Conservation (phyloP, 2,113 vertebrate species). For the Paedocypris sp. region DNA sequence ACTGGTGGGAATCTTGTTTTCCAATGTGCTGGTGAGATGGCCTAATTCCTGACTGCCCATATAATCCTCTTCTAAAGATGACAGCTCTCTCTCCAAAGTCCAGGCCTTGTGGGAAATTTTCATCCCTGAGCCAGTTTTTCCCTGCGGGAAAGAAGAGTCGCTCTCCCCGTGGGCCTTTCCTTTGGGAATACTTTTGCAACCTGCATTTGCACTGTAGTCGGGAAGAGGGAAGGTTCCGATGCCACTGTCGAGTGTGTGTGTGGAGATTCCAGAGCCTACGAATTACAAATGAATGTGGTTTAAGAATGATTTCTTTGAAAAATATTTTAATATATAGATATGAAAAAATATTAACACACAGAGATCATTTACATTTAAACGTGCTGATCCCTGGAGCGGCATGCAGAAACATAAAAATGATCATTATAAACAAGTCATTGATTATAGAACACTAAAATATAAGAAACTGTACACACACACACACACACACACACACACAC, state of each 20-base stretch:
- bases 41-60: constrained; percentile 30
- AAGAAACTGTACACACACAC: too few relatives aligned
- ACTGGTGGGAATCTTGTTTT: constrained; percentile 21
- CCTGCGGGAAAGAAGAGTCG: constrained; percentile 53
- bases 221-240: constrained; percentile 92
- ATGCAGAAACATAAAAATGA: too few relatives aligned
- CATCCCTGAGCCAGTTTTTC: constrained; percentile 48
- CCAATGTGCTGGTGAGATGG: constrained; percentile 5
- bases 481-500: too few relatives aligned
- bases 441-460: too few relatives aligned
- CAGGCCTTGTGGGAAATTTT: constrained; percentile 76
- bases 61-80: constrained; percentile 49
- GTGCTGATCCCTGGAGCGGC: too few relatives aligned
- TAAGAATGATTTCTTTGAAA: too few relatives aligned
- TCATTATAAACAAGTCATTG: too few relatives aligned
- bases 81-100: constrained; percentile 82
- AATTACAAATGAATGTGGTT: too few relatives aligned
- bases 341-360: too few relatives aligned
- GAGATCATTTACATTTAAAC: too few relatives aligned
- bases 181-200: constrained; percentile 72
- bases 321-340: too few relatives aligned
- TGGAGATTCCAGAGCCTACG: constrained; percentile 84
- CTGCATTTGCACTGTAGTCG: constrained; percentile 71
- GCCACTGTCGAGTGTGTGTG: constrained; percentile 88
- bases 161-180: constrained; percentile 64